Conservation (phyloP, 2,797 vertebrate genomes). For the Macrochelys suwanniensis region DNA sequence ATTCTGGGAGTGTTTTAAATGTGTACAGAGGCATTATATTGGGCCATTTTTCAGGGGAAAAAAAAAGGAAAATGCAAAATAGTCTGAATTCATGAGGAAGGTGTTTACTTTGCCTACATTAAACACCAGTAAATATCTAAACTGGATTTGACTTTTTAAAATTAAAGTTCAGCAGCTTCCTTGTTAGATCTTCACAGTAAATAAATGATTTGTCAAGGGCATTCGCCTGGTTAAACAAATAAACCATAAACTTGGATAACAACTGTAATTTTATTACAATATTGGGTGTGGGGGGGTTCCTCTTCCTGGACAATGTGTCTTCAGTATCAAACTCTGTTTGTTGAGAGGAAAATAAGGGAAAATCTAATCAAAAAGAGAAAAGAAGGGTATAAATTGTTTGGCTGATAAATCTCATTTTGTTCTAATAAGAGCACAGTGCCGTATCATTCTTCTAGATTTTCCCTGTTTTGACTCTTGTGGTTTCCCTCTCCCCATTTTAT, state of each 20-base stretch:
- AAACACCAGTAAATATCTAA: neutral
- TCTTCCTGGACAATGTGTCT: neutral
- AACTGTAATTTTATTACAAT: neutral
- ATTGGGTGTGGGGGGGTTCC: neutral
- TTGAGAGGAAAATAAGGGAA: neutral
- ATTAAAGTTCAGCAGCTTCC: neutral
- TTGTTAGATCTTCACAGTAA: conserved; percentile 27
- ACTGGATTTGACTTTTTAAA: neutral
- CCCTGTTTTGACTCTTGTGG: neutral
- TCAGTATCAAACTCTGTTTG: neutral
- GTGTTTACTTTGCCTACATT: neutral
- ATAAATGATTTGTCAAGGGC: conserved; percentile 37
- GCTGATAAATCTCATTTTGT: neutral
- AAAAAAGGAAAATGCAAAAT: neutral
- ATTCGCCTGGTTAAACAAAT: conserved; percentile 29
- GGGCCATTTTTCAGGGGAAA: neutral
- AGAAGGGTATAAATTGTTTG: neutral
- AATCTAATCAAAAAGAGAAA: neutral
- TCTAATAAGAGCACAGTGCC: neutral
- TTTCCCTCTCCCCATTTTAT: neutral
- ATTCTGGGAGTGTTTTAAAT: neutral
- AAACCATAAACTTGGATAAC: conserved; percentile 25
- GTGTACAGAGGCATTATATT: neutral
- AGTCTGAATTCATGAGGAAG: neutral
- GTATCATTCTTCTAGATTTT: neutral